These are phyloP conservation scores for Clitarchus hookeri DNA, from an alignment of 2,888 invertebrate species.

Conservation along the genomic window DNA sequence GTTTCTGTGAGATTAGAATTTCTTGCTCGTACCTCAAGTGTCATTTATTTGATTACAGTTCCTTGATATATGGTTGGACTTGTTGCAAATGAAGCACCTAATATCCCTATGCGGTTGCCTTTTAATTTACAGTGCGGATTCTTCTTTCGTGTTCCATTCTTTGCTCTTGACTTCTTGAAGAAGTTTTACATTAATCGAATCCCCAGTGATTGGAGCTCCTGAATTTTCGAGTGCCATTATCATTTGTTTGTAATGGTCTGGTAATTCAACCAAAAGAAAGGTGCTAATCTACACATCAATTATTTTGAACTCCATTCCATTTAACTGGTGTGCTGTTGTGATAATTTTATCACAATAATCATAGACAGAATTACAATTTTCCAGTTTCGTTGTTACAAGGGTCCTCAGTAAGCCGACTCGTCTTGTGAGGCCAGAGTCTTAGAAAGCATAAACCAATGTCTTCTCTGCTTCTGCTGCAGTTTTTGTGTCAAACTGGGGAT, in stretches of 20 bases:
- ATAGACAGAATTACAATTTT: background rate
- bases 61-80: background rate
- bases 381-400: background rate
- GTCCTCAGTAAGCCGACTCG: background rate
- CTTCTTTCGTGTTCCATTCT: background rate
- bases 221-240: background rate
- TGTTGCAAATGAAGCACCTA: background rate
- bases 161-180: background rate
- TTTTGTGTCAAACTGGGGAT: background rate
- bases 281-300: background rate
- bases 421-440: background rate
- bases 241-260: background rate
- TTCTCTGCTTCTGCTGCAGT: background rate
- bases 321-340: background rate
- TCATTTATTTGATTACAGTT: background rate
- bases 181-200: background rate
- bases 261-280: background rate
- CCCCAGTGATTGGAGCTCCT: background rate
- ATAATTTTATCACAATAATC: background rate
- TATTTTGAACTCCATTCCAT: background rate
- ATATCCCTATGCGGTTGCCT: background rate
- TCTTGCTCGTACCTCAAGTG: background rate
- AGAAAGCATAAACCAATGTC: background rate
- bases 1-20: background rate
- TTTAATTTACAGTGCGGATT: background rate